Conservation (phyloP, 2,113 vertebrate species). For the Oryzias woworae region DNA sequence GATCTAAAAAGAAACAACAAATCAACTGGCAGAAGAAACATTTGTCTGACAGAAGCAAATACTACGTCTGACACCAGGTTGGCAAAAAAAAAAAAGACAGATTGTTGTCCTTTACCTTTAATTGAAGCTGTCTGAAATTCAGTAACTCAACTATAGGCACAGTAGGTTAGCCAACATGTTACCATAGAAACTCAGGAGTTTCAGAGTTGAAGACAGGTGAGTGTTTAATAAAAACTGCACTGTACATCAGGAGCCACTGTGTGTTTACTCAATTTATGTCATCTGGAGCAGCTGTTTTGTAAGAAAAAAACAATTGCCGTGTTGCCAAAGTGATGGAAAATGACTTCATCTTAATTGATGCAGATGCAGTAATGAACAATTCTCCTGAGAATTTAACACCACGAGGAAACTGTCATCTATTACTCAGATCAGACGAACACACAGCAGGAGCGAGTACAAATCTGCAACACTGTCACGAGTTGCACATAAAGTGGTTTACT, state of each 20-base stretch:
- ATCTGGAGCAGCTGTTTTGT: slow-evolving; percentile 45
- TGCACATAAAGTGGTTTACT: neutral
- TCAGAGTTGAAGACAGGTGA: slow-evolving; percentile 56
- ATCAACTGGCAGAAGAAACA: slow-evolving; percentile 20
- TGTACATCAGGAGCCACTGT: slow-evolving; percentile 32
- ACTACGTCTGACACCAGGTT: slow-evolving; percentile 6
- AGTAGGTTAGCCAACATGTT: slow-evolving; percentile 57
- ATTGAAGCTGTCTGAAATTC: slow-evolving; percentile 57
- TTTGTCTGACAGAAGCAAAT: slow-evolving; percentile 20
- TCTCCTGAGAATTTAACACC: slow-evolving; percentile 24
- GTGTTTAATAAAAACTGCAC: slow-evolving; percentile 64
- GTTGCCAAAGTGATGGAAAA: slow-evolving; percentile 23
- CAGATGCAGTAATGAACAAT: slow-evolving; percentile 18
- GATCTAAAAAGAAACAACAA: slow-evolving; percentile 11
- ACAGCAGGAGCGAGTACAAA: slow-evolving; percentile 24
- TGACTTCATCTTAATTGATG: slow-evolving; percentile 43
- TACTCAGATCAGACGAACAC: slow-evolving; percentile 7
- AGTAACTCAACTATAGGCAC: slow-evolving; percentile 48
- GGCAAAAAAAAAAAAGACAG: slow-evolving; percentile 25
- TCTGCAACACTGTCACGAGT: slow-evolving; percentile 3
- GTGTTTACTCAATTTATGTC: slow-evolving; percentile 50
- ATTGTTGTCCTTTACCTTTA: slow-evolving; percentile 41
- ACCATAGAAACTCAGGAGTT: slow-evolving; percentile 66
- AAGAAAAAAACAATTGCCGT: slow-evolving; percentile 21
- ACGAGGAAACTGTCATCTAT: slow-evolving; percentile 13